phyloP scores from a whole-genome alignment of 2,888 invertebrate genomes.

The Calameuta filiformis region DNA sequence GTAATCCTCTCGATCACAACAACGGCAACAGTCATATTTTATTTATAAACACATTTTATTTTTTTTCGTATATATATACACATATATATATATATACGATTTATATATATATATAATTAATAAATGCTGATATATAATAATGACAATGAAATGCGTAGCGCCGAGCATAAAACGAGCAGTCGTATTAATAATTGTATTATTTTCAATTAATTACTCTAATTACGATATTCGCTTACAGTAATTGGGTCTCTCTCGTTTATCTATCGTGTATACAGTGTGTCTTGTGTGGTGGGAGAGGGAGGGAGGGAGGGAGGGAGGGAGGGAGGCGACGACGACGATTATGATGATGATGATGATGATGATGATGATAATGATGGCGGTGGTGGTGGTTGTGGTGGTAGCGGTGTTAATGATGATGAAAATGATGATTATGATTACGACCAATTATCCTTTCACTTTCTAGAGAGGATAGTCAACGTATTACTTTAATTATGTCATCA shows the following conservation, averaged over 20 bases:
- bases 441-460: background rate
- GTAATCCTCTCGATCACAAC: background rate
- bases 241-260: conserved; percentile 17
- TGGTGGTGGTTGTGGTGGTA: too few species aligned
- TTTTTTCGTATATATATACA: conserved; percentile 53
- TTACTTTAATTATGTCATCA: background rate
- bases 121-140: conserved; percentile 59
- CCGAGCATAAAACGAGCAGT: conserved; percentile 63
- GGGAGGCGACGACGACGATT: too few species aligned
- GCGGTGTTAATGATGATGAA: too few species aligned
- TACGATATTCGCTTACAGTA: conserved; percentile 18
- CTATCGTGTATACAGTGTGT: conserved; percentile 19
- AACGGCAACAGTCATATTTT: conserved; percentile 39
- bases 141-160: conserved; percentile 65
- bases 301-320: background rate
- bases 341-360: conserved; percentile 27
- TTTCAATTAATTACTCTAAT: conserved; percentile 32
- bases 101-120: conserved; percentile 63
- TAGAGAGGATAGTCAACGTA: background rate
- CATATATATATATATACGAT: conserved; percentile 55
- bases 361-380: conserved; percentile 28
- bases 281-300: background rate
- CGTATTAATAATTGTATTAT: conserved; percentile 54
- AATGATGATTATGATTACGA: background rate
- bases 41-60: conserved; percentile 64